Conservation (phyloP, 1,140 invertebrate genomes). For the Ylistrum balloti region DNA sequence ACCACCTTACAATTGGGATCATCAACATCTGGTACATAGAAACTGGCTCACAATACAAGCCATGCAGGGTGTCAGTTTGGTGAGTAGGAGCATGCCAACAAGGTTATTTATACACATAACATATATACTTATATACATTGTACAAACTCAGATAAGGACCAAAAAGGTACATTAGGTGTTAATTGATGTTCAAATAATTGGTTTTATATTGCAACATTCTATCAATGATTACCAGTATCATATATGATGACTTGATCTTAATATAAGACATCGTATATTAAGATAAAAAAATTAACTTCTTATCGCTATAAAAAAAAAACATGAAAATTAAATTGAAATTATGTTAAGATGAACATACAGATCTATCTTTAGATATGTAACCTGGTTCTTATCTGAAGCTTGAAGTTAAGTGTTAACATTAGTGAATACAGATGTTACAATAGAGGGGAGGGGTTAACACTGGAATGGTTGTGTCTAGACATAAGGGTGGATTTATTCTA, state of each 20-base stretch:
- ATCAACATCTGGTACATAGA: neutral
- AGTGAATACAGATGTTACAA: neutral
- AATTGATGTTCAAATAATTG: no score
- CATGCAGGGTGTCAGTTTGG: slow-evolving; percentile 37
- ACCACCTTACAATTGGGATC: neutral
- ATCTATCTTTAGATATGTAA: neutral
- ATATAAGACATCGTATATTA: no score
- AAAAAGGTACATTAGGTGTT: no score
- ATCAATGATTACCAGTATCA: no score
- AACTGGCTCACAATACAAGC: neutral
- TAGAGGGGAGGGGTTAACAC: slow-evolving; percentile 2
- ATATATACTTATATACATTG: neutral
- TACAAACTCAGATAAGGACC: neutral
- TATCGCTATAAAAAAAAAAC: no score
- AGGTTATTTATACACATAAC: slow-evolving; percentile 1
- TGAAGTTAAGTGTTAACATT: neutral
- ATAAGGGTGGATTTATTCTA: slow-evolving; percentile 32
- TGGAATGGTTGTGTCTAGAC: neutral
- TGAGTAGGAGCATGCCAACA: slow-evolving; percentile 32
- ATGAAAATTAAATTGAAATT: no score
- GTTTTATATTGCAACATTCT: no score
- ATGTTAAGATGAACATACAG: no score
- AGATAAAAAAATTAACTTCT: no score
- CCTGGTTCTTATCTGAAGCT: neutral
- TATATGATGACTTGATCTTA: no score